Evolutionary conservation across 2,113 vertebrate genomes (phyloP), one percentile per base, ranked within the genome.

Genomic region (Muntiacus reevesi): DNA sequence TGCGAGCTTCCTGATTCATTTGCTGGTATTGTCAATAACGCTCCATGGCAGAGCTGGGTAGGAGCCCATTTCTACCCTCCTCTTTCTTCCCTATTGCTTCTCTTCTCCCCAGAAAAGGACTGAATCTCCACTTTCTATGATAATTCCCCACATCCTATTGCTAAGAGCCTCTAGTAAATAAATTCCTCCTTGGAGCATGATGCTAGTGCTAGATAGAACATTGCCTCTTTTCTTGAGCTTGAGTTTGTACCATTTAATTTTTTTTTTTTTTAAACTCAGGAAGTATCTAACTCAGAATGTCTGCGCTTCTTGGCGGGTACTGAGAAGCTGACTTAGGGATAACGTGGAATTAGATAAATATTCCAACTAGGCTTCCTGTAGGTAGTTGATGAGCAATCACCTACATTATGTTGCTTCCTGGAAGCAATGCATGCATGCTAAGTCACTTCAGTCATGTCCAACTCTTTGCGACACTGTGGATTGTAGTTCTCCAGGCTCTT

Each of bases 1-100:
- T 95, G 95, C 52, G 33, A 79, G 89, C 47, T 43, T 94, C 81
- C 89, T 87, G 86, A 95, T 96, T 96, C 88, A 95, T 95, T 93
- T 97, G 79, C 92, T 87, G 78, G 19, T 79, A 19, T 78, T 93
- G 97, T 97, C 97, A 97, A 96, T 97, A 96, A 79, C 47, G 19
- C 52, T n/a, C 87, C 93, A 40, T 10, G n/a, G n/a, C 57, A 33
- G 96, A 87, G 33, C 8, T 79, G 86, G 64, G n/a, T 74, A 33
- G 5, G 13, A 91, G 57, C 93, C 78, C 71, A 16, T 12, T 28
- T 55, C n/a, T 86, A 30, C 59, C 83, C 14, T 89, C 16, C 16
- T 91, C 60, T 17, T 57, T 91, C 91, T 95, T 94, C 62, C 45
- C 19, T 94, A 55, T 90, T 89, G 82, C 79, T 94, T 91, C 82